phyloP scores from a whole-genome alignment of 1,140 invertebrate genomes.

The Carposina sasakii region DNA sequence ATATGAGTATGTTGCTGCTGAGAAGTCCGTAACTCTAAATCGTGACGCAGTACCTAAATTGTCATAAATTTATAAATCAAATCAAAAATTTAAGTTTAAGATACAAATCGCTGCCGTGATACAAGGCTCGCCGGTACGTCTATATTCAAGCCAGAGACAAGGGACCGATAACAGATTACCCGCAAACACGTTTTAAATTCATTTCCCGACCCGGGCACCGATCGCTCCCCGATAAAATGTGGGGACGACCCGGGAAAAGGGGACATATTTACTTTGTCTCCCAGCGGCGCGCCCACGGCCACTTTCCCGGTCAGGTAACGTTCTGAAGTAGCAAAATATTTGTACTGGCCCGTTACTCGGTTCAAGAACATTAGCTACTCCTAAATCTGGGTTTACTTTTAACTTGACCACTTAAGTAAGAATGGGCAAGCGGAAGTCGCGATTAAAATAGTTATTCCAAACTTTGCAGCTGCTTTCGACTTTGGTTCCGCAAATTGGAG shows the following conservation, averaged over 20 bases:
- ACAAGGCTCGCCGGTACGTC: conserved; percentile 55
- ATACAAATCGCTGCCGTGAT: conserved; percentile 48
- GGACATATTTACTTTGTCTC: conserved; percentile 72
- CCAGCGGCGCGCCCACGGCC: conserved; percentile 54
- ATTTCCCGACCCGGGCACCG: conserved; percentile 68
- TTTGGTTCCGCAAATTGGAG: too few species aligned
- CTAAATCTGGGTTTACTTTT: conserved; percentile 39
- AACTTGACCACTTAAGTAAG: conserved; percentile 22
- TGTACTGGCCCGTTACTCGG: conserved; percentile 57
- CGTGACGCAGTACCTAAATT: too few species aligned
- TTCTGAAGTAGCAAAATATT: conserved; percentile 68
- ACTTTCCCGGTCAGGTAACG: conserved; percentile 65
- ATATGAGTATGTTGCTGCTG: too few species aligned
- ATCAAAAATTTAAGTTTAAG: too few species aligned
- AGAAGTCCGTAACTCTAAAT: too few species aligned
- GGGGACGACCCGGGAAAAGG: conserved; percentile 56
- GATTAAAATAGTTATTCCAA: too few species aligned
- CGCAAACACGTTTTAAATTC: conserved; percentile 73
- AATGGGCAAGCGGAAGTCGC: too few species aligned
- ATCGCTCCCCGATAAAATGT: conserved; percentile 71
- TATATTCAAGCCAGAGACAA: conserved; percentile 67
- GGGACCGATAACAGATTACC: conserved; percentile 73
- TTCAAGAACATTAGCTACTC: conserved; percentile 53
- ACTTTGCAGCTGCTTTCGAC: too few species aligned
- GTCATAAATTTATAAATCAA: too few species aligned